A percentile compares a stretch with the other conserved stretches of the same genome.
These are phyloP conservation scores for Leucoptera coffeella DNA, from an alignment of 2,888 invertebrate genomes.

Conservation along the genomic window DNA sequence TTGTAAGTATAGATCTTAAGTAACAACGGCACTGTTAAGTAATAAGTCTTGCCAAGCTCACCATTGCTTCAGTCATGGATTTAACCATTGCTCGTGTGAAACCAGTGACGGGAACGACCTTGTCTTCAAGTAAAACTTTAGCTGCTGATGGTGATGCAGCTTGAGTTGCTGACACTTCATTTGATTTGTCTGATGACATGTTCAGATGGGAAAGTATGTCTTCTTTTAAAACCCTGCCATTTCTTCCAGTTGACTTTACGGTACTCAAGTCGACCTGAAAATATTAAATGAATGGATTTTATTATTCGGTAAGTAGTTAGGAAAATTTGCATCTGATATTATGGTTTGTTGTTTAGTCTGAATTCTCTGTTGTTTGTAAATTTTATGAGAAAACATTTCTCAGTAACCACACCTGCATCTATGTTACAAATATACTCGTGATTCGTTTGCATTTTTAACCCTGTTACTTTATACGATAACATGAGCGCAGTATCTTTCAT, in stretches of 20 bases:
- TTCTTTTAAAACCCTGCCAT: constrained; percentile 90
- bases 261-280: constrained; percentile 61
- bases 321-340: no score
- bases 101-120: constrained; percentile 65
- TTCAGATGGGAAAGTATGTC: constrained; percentile 74
- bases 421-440: no score
- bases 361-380: no score
- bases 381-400: no score
- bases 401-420: no score
- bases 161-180: constrained; percentile 20
- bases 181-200: constrained; percentile 45
- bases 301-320: background rate
- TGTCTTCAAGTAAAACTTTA: constrained; percentile 26
- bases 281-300: constrained; percentile 3
- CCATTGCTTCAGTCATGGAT: constrained; percentile 86
- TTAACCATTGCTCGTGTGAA: constrained; percentile 92
- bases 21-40: no score
- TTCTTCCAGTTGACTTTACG: constrained; percentile 76
- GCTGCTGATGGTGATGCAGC: constrained; percentile 15
- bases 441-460: no score
- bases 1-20: no score
- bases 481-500: no score
- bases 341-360: no score
- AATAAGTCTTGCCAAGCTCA: no score
- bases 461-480: no score